Percentiles rank a stretch among this genome's conserved stretches.
phyloP scores from a whole-genome alignment of 2,797 vertebrate genomes.

The Ispidina picta region DNA sequence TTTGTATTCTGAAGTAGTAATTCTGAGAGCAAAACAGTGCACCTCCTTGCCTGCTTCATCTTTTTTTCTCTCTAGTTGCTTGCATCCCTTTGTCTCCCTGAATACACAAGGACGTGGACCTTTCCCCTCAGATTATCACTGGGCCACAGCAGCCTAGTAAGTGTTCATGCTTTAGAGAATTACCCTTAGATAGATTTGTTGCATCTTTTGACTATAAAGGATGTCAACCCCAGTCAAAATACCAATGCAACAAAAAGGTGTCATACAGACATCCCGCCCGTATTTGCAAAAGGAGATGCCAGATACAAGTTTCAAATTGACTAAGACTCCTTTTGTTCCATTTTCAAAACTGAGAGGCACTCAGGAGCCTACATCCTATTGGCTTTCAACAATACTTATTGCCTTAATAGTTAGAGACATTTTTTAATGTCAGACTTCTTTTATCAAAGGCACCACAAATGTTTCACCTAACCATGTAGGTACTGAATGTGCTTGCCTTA shows the following conservation, averaged over 20 bases:
- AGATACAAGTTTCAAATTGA: not conserved
- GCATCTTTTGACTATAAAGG: not conserved
- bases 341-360: not conserved
- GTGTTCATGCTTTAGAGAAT: not conserved
- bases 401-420: not conserved
- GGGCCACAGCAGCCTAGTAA: not conserved
- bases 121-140: not conserved
- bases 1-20: slow-evolving; percentile 10
- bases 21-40: slow-evolving; percentile 14
- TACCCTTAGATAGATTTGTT: not conserved
- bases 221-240: not conserved
- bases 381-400: not conserved
- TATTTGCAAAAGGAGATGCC: not conserved
- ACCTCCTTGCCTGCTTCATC: not conserved
- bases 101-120: not conserved
- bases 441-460: not conserved
- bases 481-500: not conserved
- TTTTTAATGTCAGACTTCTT: not conserved
- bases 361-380: not conserved
- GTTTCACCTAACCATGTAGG: not conserved
- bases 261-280: not conserved
- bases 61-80: not conserved
- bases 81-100: not conserved
- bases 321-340: not conserved
- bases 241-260: not conserved